Evolutionary conservation across 2,113 vertebrate genomes (phyloP), one percentile per base, ranked within the genome.

Genomic region (Chrysochloris asiatica): DNA sequence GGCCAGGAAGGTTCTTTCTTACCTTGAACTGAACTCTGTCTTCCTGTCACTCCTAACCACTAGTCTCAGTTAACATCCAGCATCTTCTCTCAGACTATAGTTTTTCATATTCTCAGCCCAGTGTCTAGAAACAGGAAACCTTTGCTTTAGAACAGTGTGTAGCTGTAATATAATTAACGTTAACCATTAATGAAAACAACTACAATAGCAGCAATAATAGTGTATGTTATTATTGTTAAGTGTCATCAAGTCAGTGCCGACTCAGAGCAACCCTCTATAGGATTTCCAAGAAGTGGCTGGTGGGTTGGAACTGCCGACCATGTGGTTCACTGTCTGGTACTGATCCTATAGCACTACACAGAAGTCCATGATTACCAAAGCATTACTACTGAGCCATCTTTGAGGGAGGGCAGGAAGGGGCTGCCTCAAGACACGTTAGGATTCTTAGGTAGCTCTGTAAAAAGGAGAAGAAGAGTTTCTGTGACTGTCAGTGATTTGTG

Each of bases 111-210:
- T 36, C 52, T 36, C 65, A 86, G 71, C 16, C 81, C 10, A 14
- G 13, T 43, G 86, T 85, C 72, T 78, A 90, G 79, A 92, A 90
- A 85, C 38, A 45, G n/a, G 73, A 61, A 81, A 43, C 28, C 41
- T 69, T 33, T 67, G 85, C 69, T n/a, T 88, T 86, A 56, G 80
- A 72, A 71, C 7, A 56, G 28, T 93, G 52, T 26, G 10, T 41
- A 67, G 54, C n/a, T 10, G 41, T 69, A 90, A 63, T 80, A 80
- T 48, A 71, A 52, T 71, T 81, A 93, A 21, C 36, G 6, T 22
- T 82, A 16, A 22, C 26, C 69, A 80, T 12, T 78, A 22, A 63
- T 73, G 38, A 81, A 84, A 91, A 45, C 21, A 72, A 30, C 59
- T 61, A 12, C 19, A 78, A 45, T 43, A 65, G 76, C 24, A 33